Evolutionary conservation across 2,888 invertebrate species (phyloP), one percentile per base, ranked within the genome.

Genomic region (Lithophane semibrunnea): DNA sequence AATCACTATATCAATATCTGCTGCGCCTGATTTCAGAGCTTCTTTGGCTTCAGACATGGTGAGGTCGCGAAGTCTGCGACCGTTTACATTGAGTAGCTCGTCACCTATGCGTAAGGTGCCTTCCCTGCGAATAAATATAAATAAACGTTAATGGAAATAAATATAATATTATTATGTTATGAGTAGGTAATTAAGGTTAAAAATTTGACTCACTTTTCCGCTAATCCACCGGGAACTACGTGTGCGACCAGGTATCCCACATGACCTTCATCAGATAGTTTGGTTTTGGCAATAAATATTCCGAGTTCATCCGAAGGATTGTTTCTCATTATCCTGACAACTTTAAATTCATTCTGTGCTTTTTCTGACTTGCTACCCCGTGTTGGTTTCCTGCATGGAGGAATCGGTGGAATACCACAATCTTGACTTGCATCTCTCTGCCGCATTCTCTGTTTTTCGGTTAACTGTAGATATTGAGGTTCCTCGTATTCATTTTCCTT

Each of bases 41-140:
- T 97, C 97, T 89, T 97, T 97, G 64, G 97, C 98, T 92, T 97
- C 97, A 1, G 97, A 93, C 97, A 97, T 97, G 49, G 97, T 97
- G 29, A 98, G 94, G 69, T 98, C 98, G 9, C 97, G 97, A 69
- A 98, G 95, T 86, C 98, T 95, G 81, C 97, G 97, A 18, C 98
- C 98, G 90, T 98, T 98, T 9, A 98, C 98, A 84, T 98, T 98
- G 47, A 98, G 96, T 47, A 98, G 97, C 91, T 98, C 98, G 91
- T 98, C 98, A 21, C 98, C 98, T 54, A 98, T 97, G 74, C 97
- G 96, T 74, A 98, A 93, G 1, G 97, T 97, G 1, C 98, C 98
- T 89, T 98, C 98, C 87, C 97, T 97, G 94, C 75, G 94, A 95
- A 89, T 73, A 64, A 77, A 77, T 47, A 68, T 61, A 70, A 56